A percentile compares a stretch with the other conserved stretches of the same genome.
Conservation (phyloP, 2,888 invertebrate species). For the Drosophila affinis region DNA sequence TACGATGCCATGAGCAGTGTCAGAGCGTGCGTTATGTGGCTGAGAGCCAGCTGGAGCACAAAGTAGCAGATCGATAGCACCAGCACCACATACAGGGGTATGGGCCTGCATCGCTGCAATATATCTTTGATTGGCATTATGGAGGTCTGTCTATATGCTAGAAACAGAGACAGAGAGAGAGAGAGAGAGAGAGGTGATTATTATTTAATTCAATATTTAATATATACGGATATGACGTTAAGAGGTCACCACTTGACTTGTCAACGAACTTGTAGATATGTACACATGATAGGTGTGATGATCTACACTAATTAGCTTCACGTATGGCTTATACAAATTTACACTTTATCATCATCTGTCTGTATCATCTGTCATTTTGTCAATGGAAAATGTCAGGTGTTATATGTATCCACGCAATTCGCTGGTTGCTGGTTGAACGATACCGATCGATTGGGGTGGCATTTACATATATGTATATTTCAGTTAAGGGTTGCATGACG, state of each 20-base stretch:
- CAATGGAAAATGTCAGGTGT: no score
- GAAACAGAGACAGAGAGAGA: background rate
- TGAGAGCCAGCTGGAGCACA: constrained; percentile 91
- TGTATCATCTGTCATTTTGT: background rate
- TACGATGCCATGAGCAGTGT: constrained; percentile 96
- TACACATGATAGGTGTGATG: constrained; percentile 13
- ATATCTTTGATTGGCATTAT: constrained; percentile 91
- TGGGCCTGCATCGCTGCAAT: constrained; percentile 89
- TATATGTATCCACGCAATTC: no score
- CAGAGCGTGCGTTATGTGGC: constrained; percentile 95
- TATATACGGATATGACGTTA: constrained; percentile 6
- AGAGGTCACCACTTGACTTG: constrained; percentile 25
- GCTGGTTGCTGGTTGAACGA: background rate
- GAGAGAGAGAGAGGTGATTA: constrained; percentile 28
- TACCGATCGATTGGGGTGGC: background rate
- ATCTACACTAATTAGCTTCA: constrained; percentile 16
- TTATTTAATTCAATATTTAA: constrained; percentile 40
- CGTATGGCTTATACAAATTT: constrained; percentile 51
- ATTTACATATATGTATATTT: no score
- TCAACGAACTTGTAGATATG: constrained; percentile 36
- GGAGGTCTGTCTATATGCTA: background rate
- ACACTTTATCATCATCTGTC: constrained; percentile 18
- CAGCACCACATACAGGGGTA: constrained; percentile 89
- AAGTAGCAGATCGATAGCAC: constrained; percentile 90
- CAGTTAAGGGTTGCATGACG: no score